Evolutionary conservation across 2,888 invertebrate genomes (phyloP).

Genomic region (Homarus gammarus): DNA sequence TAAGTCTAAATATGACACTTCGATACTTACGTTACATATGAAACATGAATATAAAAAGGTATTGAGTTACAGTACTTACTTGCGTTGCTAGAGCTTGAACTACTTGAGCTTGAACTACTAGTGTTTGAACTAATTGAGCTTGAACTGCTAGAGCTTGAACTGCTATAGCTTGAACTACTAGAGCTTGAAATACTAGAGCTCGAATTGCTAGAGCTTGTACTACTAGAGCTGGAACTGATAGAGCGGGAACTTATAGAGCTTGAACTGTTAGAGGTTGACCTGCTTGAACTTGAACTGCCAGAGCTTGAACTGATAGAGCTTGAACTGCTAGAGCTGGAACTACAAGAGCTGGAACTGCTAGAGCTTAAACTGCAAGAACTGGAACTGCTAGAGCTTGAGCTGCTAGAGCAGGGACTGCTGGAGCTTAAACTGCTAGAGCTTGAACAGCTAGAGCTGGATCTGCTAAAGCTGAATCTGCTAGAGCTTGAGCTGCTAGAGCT

Average conservation of each 20-base stretch:
- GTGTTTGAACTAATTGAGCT: constrained; percentile 21
- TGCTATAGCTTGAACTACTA: constrained; percentile 23
- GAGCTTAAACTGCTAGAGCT: constrained; percentile 5
- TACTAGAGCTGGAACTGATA: constrained; percentile 5
- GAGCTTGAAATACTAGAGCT: background rate
- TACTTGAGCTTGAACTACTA: constrained; percentile 14
- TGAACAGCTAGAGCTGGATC: constrained; percentile 1
- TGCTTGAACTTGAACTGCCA: background rate
- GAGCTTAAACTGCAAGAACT: background rate
- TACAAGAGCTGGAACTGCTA: background rate
- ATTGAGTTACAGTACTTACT: too few relatives aligned
- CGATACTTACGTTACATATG: too few relatives aligned
- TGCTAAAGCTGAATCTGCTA: background rate
- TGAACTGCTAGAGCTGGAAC: background rate
- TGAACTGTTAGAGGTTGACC: background rate
- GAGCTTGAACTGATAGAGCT: background rate
- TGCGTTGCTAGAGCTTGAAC: too few relatives aligned
- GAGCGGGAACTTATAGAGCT: constrained; percentile 20
- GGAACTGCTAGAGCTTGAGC: constrained; percentile 21
- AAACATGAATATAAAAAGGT: too few relatives aligned
- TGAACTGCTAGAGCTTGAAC: constrained; percentile 18
- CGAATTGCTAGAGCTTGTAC: constrained; percentile 10
- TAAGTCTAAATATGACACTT: too few relatives aligned
- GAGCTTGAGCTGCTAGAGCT: background rate
- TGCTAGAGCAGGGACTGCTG: background rate